Base-by-base conservation (phyloP, 2,797 vertebrate genomes). In the Bovichtus diacanthus region DNA sequence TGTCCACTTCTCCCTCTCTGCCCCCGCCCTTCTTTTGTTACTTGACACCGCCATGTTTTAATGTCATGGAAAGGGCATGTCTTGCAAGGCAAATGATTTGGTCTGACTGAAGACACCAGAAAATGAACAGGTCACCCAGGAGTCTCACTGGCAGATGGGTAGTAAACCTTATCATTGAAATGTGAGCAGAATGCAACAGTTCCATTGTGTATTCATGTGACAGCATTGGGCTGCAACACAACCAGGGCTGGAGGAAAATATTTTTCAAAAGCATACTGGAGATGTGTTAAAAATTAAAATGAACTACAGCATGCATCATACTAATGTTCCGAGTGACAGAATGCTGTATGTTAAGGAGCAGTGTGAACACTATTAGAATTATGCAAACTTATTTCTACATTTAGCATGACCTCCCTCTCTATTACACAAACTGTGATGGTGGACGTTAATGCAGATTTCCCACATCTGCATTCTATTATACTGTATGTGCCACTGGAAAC, bases 121-220 rank as follows among this genome's bases (percentile, higher is more conserved):
- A 80, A 82, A 80, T 55, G 51, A 90, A 73, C 75, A 66, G 87
- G 79, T 83, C 83, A 75, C 71, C 51, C 38, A 38, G 18, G 76
- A 85, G 80, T 70, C 78, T 72, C 49, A 34, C 38, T 58, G 64
- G 61, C 75, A 86, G 78, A 81, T 60, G 73, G 84, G 47, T 79
- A 84, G 84, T 87, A 90, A 91, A 90, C 68, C 39, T 54, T 69
- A 78, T 82, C 82, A 84, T 81, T 91, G 88, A 90, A 89, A 87
- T 86, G 88, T 88, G 80, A 84, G 75, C 70, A 53, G 85, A 81
- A 82, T 82, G 49, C 63, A 41, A 71, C 31, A 54, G 47, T 68
- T 65, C 5, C 39, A 11, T 29, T 18, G 62, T 63, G 58, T 47
- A 43, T 78, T 59, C 38, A 39, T 31, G 54, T 25, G 70, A 68